Evolutionary conservation across 2,797 vertebrate genomes (phyloP).

Genomic region (Semotilus atromaculatus): DNA sequence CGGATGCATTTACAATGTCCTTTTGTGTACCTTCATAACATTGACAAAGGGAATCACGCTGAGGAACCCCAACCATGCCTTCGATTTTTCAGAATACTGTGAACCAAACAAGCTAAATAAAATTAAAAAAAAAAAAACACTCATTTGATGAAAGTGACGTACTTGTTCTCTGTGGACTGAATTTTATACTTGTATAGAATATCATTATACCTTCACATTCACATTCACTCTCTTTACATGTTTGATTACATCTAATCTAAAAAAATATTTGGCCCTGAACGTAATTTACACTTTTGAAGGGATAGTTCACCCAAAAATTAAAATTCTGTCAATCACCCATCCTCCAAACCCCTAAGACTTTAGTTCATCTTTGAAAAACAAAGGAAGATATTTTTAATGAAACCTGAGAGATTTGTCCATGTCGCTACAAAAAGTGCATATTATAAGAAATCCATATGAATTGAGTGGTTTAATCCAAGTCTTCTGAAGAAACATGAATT

Average conservation of each 20-base stretch:
- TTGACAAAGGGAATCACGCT: slow-evolving; percentile 41
- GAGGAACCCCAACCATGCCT: slow-evolving; percentile 21
- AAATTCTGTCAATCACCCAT: background rate
- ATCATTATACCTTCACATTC: too few relatives aligned
- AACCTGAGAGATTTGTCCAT: background rate
- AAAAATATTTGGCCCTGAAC: background rate
- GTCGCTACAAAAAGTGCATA: background rate
- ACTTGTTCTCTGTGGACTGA: slow-evolving; percentile 21
- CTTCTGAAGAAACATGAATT: background rate
- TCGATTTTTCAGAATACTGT: slow-evolving; percentile 35
- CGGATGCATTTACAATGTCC: slow-evolving; percentile 52
- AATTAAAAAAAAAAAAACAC: slow-evolving; percentile 12
- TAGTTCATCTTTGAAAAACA: background rate
- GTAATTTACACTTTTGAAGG: background rate
- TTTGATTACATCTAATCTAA: background rate
- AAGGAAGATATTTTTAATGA: background rate
- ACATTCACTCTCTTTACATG: background rate
- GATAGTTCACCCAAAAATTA: background rate
- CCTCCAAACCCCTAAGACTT: background rate
- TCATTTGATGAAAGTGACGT: slow-evolving; percentile 2
- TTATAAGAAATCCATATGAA: background rate
- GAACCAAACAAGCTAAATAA: background rate
- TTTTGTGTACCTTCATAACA: slow-evolving; percentile 44
- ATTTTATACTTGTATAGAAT: too few relatives aligned
- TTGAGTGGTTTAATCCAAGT: background rate